Evolutionary conservation across 2,888 invertebrate species (phyloP).

Genomic region (Yponomeuta malinellus): DNA sequence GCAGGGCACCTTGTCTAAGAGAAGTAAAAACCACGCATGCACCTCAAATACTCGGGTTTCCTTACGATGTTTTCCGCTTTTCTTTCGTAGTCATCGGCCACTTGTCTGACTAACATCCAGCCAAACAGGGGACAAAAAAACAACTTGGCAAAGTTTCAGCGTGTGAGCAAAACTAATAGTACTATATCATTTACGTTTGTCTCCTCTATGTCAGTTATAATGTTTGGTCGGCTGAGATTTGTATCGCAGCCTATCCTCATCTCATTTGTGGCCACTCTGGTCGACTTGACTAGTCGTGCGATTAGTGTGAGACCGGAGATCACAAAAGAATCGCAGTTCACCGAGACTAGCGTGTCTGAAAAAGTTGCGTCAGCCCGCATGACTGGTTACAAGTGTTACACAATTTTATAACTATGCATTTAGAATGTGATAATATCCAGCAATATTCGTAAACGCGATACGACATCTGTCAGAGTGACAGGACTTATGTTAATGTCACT

Average conservation of each 20-base stretch:
- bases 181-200: constrained; percentile 56
- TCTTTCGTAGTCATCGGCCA: not conserved
- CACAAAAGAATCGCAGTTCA: not conserved
- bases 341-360: not conserved
- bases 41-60: too few relatives aligned
- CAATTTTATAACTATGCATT: too few relatives aligned
- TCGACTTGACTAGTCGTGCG: not conserved
- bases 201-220: constrained; percentile 41
- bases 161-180: constrained; percentile 37
- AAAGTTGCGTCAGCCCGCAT: not conserved
- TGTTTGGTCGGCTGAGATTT: constrained; percentile 20
- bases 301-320: not conserved
- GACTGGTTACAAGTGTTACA: not conserved
- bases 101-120: constrained; percentile 18
- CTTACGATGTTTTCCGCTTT: not conserved
- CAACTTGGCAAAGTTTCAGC: constrained; percentile 56
- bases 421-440: too few relatives aligned
- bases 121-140: constrained; percentile 38
- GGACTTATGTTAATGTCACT: too few relatives aligned
- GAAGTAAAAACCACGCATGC: too few relatives aligned
- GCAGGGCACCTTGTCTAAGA: too few relatives aligned
- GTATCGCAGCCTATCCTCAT: not conserved
- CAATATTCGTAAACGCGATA: too few relatives aligned
- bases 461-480: too few relatives aligned
- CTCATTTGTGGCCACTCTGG: not conserved